Conservation (phyloP, 2,113 vertebrate species). For the Tauraco erythrolophus region DNA sequence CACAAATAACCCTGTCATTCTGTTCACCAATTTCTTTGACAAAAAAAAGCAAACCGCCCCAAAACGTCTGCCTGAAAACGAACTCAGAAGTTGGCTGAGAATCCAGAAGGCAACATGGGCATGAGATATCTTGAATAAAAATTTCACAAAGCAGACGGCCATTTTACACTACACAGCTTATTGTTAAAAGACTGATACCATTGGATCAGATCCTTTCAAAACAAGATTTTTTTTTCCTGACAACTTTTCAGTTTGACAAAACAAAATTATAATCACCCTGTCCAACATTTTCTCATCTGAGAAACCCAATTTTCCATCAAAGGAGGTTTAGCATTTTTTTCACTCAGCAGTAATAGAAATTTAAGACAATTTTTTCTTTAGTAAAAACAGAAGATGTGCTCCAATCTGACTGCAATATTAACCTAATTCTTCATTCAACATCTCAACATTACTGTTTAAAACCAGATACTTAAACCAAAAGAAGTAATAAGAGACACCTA, state of each 20-base stretch:
- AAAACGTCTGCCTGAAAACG: not conserved
- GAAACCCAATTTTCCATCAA: not conserved
- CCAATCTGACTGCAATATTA: not conserved
- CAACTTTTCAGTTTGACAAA: not conserved
- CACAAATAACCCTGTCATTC: not conserved
- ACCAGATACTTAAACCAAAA: not conserved
- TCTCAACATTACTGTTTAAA: not conserved
- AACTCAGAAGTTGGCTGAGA: not conserved
- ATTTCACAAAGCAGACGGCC: not conserved
- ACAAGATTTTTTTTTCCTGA: not conserved
- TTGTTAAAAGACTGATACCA: not conserved
- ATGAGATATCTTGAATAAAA: not conserved
- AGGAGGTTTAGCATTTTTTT: not conserved
- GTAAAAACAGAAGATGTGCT: not conserved
- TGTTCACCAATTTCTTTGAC: not conserved
- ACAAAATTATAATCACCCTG: not conserved
- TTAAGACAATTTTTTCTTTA: not conserved
- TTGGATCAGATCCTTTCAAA: not conserved
- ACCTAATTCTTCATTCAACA: not conserved
- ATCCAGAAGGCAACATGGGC: not conserved
- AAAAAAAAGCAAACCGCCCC: not conserved
- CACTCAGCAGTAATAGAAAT: not conserved
- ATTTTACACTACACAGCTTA: not conserved
- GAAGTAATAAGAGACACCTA: not conserved
- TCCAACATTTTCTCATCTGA: not conserved